Conservation (phyloP, 1,140 invertebrate genomes). For the Gonatopus flavifemur region DNA sequence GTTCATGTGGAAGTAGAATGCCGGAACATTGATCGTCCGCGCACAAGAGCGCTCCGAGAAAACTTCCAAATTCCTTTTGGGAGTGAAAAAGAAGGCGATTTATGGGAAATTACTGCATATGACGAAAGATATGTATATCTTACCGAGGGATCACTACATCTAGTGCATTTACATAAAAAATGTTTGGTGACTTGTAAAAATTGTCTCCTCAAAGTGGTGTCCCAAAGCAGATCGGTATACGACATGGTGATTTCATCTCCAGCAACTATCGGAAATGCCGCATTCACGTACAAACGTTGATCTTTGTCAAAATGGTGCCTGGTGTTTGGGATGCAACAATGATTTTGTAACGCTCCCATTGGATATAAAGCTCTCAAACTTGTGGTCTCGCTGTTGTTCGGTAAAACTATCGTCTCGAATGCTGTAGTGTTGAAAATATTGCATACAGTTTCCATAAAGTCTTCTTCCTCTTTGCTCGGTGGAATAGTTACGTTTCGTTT, state of each 20-base stretch:
- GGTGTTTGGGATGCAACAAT: conserved; percentile 75
- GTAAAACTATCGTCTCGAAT: conserved; percentile 64
- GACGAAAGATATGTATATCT: neutral
- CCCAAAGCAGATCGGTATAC: conserved; percentile 75
- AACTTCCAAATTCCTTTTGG: conserved; percentile 39
- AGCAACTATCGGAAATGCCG: conserved; percentile 63
- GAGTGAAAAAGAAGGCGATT: neutral
- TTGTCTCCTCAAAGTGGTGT: conserved; percentile 65
- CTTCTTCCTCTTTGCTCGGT: conserved; percentile 58
- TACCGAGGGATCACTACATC: conserved; percentile 72
- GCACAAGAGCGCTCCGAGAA: conserved; percentile 40
- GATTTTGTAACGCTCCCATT: conserved; percentile 72
- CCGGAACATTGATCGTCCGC: conserved; percentile 34
- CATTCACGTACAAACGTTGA: conserved; percentile 65
- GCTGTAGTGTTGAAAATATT: conserved; percentile 73
- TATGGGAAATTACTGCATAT: neutral
- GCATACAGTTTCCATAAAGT: conserved; percentile 64
- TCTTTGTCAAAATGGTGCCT: conserved; percentile 65
- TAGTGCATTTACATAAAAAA: conserved; percentile 70
- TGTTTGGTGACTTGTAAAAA: conserved; percentile 73
- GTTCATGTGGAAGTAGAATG: conserved; percentile 29
- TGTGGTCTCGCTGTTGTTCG: conserved; percentile 52
- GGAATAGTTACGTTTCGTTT: conserved; percentile 62
- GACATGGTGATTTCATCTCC: conserved; percentile 72
- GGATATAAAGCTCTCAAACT: conserved; percentile 73